These are phyloP conservation scores for Drosophila cognata DNA, from an alignment of 2,888 invertebrate species.

Conservation along the genomic window DNA sequence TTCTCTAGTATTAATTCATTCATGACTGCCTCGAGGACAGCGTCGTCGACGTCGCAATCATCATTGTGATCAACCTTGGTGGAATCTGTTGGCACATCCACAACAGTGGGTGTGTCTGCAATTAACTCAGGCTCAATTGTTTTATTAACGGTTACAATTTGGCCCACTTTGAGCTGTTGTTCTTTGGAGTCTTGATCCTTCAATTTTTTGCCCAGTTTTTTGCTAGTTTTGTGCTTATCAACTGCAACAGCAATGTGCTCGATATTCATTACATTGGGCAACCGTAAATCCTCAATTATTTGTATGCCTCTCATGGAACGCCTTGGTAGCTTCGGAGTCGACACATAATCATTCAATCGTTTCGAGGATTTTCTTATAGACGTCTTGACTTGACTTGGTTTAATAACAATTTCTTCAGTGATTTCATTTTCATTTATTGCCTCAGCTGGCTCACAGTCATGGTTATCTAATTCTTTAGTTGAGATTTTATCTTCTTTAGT, in stretches of 20 bases:
- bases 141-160: constrained; percentile 3
- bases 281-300: constrained; percentile 69
- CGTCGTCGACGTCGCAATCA: constrained; percentile 57
- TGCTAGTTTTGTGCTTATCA: constrained; percentile 21
- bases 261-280: constrained; percentile 59
- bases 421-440: background rate
- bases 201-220: background rate
- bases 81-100: constrained; percentile 66
- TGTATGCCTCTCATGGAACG: constrained; percentile 32
- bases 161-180: background rate
- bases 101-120: constrained; percentile 16
- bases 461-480: background rate
- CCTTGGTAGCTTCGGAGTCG: background rate
- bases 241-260: constrained; percentile 52
- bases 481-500: background rate
- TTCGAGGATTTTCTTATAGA: background rate
- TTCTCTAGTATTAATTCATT: constrained; percentile 18
- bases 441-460: background rate
- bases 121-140: constrained; percentile 4
- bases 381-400: background rate
- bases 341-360: background rate
- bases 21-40: constrained; percentile 30
- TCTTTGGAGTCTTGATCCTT: no score
- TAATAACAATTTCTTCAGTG: background rate
- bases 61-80: constrained; percentile 61